Percentiles rank a stretch among this genome's conserved stretches.
Evolutionary conservation across 92 coral and sea anemone genomes (phyloP).

Genomic region (Bergia puertoricense): DNA sequence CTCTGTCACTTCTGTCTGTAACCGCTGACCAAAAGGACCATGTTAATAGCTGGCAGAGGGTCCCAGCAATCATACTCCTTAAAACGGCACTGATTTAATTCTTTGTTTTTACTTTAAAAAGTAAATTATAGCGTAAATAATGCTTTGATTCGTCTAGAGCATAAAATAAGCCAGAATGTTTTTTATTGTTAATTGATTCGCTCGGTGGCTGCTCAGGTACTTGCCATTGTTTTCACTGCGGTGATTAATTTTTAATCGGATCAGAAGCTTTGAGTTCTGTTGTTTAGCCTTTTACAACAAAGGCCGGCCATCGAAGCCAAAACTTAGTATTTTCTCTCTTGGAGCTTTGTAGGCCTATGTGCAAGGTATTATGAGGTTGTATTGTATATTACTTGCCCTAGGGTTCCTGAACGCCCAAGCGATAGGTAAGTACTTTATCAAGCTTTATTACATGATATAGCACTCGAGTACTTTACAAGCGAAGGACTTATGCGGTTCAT

Average conservation of each 20-base stretch:
- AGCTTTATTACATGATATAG: neutral
- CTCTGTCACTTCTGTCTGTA: neutral
- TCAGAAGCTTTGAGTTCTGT: conserved; percentile 72
- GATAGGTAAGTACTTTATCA: conserved; percentile 4
- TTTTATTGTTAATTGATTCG: conserved; percentile 63
- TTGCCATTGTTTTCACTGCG: conserved; percentile 65
- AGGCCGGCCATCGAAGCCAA: conserved; percentile 42
- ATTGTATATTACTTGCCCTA: conserved; percentile 2
- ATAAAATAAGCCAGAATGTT: conserved; percentile 26
- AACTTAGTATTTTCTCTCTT: conserved; percentile 21
- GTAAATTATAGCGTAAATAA: neutral
- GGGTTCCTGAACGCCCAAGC: conserved; percentile 23
- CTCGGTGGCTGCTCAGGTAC: conserved; percentile 72
- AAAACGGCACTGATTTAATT: neutral
- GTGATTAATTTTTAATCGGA: conserved; percentile 78
- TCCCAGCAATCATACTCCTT: neutral
- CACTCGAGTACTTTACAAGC: neutral
- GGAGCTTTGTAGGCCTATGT: conserved; percentile 36
- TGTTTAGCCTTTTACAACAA: conserved; percentile 57
- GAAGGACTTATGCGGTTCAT: neutral
- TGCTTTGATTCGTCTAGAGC: conserved; percentile 15
- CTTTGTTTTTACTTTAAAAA: conserved; percentile 2
- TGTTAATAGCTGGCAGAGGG: neutral
- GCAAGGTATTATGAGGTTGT: conserved; percentile 27
- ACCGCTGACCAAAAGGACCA: neutral